phyloP scores from a whole-genome alignment of 2,888 invertebrate genomes.

The Drosophila cognata region DNA sequence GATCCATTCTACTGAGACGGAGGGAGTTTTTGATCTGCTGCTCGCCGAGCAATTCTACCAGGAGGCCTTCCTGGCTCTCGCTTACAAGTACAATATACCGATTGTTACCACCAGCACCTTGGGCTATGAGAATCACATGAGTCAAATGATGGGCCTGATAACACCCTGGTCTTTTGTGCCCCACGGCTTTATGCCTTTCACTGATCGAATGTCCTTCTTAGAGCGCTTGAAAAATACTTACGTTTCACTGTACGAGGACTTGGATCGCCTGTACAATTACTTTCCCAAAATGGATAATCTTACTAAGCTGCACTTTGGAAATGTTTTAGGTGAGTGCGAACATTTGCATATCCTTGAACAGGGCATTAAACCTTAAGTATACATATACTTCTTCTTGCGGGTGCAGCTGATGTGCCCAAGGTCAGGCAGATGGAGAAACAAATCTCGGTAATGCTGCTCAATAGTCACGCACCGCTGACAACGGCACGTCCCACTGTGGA shows the following conservation, averaged over 20 bases:
- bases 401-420: conserved; percentile 81
- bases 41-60: conserved; percentile 85
- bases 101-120: conserved; percentile 84
- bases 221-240: conserved; percentile 86
- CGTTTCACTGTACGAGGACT: conserved; percentile 80
- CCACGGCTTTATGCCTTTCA: conserved; percentile 84
- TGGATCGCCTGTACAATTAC: conserved; percentile 76
- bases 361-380: background rate
- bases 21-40: conserved; percentile 84
- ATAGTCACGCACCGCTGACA: conserved; percentile 85
- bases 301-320: conserved; percentile 78
- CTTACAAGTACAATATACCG: conserved; percentile 84
- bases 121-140: conserved; percentile 85
- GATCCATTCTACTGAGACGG: conserved; percentile 72
- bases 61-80: conserved; percentile 84
- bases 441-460: conserved; percentile 85
- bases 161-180: conserved; percentile 86
- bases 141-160: conserved; percentile 85
- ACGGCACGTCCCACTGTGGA: conserved; percentile 85
- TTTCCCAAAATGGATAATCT: conserved; percentile 84
- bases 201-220: conserved; percentile 86
- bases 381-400: background rate
- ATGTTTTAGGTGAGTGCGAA: conserved; percentile 66
- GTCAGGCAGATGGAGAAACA: conserved; percentile 85
- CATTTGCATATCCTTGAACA: background rate